Evolutionary conservation across 2,113 vertebrate species (phyloP), one percentile per base, ranked within the genome.

Genomic region (Chaenogobius annularis): DNA sequence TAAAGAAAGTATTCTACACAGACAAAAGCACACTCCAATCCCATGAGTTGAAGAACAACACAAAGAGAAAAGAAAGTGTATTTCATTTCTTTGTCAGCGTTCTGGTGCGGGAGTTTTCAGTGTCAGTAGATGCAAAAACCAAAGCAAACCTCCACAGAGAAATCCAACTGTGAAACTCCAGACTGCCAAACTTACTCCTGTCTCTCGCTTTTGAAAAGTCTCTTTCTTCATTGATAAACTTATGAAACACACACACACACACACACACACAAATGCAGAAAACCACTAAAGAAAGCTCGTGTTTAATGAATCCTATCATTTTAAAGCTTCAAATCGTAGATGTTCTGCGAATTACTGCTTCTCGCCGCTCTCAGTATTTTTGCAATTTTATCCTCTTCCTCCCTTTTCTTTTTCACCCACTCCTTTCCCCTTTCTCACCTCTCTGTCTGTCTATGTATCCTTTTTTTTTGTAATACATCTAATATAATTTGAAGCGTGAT

Each of bases 1-100:
- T 74, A 69, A 58, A 72, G 59, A 70, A 56, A 58, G 31, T 26
- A 40, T 69, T 74, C 76, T 67, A 9, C 14, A 12, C 68, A 75
- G 61, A 73, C 72, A 68, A 5, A 55, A 17, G 43, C 3, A n/a
- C 80, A 55, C 74, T 48, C 68, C 47, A 55, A 63, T 66, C 73
- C 75, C 70, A 62, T 67, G 69, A 69, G n/a, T 72, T 63, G n/a
- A 14, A 44, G 35, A 40, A 13, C 19, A 17, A 63, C 35, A 50
- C 54, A 8, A 14, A 8, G 44, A 14, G 1, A 26, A n/a, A 22
- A 46, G 44, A 69, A 44, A 66, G 50, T 48, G 19, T 19, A 40
- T 8, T 50, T 43, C 13, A 23, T 73, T 7, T 64, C 19, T 20
- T 44, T 55, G 31, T 55, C 40, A 58, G 72, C 7, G 20, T 54